Base-by-base conservation (phyloP, 2,797 vertebrate species). In the Chelidonichthys spinosus region DNA sequence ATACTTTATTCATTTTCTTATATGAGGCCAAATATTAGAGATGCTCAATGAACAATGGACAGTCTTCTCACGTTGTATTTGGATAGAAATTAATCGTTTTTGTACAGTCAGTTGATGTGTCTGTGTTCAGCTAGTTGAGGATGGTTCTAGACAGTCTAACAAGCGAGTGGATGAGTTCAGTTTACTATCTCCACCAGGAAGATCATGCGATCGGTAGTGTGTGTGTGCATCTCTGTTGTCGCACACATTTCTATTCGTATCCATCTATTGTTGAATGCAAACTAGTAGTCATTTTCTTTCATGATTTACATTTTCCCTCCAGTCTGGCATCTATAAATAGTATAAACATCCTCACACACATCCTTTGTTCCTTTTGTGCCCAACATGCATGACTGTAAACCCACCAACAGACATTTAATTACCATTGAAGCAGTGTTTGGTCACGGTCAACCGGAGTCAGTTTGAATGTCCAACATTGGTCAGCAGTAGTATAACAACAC, bases 401-500 rank as follows among this genome's bases (percentile, higher is more conserved):
- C 13, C n/a, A 17, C 13, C 17, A 10, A 69, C 50, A 52, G 6
- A 7, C 32, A 17, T 10, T 5, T 1, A 18, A 64, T 76, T 74
- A 93, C 94, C 94, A 94, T 61, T 11, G 11, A 0, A 90, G 39
- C 3, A 33, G 42, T 47, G 52, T 56, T 25, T 2, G 25, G 25
- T 25, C 25, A 25, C 1, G 25, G 25, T 25, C 25, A 25, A 25
- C 25, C 25, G 7, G 74, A 63, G 7, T 78, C 13, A 18, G 49
- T 9, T 7, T 58, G 36, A 25, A 25, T 25, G 25, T 25, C 25
- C 25, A 2, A 25, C 25, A 25, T 25, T 25, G 1, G 13, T 36
- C 33, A 1, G 44, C 50, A 86, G 49, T 68, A 37, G 83, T 15
- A 62, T 56, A 10, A 47, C 85, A 86, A 78, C 93, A 95, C 44